Conservation (phyloP, 2,888 invertebrate genomes). For the Xiphydria camelus region DNA sequence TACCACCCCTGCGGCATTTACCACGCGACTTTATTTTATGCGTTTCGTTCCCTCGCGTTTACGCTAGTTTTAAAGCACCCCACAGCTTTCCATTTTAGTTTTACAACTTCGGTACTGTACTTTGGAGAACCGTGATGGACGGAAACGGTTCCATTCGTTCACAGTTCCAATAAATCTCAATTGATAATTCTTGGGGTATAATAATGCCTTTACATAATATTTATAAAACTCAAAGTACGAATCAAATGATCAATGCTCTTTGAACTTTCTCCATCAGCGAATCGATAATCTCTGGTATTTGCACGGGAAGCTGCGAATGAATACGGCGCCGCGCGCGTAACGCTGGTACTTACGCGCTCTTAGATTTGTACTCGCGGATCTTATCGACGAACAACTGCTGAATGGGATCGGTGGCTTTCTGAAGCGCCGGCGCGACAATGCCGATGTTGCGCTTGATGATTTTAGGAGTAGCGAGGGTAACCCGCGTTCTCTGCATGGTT, state of each 20-base stretch:
- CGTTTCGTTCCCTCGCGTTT: too few relatives aligned
- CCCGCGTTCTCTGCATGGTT: slow-evolving; percentile 43
- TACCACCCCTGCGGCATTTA: slow-evolving; percentile 80
- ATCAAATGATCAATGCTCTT: too few relatives aligned
- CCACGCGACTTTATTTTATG: too few relatives aligned
- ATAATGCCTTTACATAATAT: neutral
- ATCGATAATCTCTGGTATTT: neutral
- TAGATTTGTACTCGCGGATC: slow-evolving; percentile 85
- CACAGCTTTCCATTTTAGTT: too few relatives aligned
- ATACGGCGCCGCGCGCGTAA: neutral
- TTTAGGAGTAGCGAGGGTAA: slow-evolving; percentile 36
- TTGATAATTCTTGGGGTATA: too few relatives aligned
- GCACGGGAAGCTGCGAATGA: neutral
- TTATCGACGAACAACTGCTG: slow-evolving; percentile 93
- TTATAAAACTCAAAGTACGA: neutral
- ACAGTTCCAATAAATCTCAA: too few relatives aligned
- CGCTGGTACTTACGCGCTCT: slow-evolving; percentile 74
- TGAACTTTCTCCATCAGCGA: too few relatives aligned
- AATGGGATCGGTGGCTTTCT: slow-evolving; percentile 83
- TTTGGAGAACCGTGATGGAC: too few relatives aligned
- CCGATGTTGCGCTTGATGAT: slow-evolving; percentile 69
- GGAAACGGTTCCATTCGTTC: too few relatives aligned
- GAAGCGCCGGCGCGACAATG: slow-evolving; percentile 68
- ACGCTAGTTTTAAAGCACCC: too few relatives aligned
- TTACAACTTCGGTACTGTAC: too few relatives aligned